These are phyloP conservation scores for Chelon auratus DNA, from an alignment of 2,797 vertebrate species.

Conservation along the genomic window DNA sequence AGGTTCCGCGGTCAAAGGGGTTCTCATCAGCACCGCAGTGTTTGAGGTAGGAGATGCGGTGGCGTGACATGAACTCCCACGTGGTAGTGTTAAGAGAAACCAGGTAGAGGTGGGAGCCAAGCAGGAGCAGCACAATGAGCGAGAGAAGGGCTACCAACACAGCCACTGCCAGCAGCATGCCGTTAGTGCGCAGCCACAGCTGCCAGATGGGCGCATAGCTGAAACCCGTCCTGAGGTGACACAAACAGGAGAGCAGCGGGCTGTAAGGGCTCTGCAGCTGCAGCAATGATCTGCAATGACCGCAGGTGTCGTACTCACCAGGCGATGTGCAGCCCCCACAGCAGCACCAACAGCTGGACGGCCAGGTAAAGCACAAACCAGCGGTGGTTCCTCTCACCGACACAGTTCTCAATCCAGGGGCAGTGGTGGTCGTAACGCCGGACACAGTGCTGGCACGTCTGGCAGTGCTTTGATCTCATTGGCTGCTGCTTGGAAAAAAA, in stretches of 20 bases:
- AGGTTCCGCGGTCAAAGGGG: constrained; percentile 92
- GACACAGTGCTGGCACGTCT: constrained; percentile 91
- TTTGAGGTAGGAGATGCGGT: constrained; percentile 95
- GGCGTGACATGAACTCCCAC: constrained; percentile 96
- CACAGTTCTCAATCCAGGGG: constrained; percentile 97
- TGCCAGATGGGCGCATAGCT: constrained; percentile 80
- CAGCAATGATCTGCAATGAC: background rate
- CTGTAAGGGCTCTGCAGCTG: background rate
- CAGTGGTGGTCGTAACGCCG: constrained; percentile 97
- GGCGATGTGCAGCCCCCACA: constrained; percentile 90
- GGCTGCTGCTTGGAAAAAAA: constrained; percentile 87
- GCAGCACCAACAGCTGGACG: constrained; percentile 88
- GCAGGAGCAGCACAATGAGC: constrained; percentile 86
- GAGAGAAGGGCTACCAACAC: constrained; percentile 83
- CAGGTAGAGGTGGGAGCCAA: constrained; percentile 93
- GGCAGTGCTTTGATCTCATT: constrained; percentile 94
- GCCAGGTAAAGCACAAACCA: constrained; percentile 91
- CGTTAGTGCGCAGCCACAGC: constrained; percentile 87
- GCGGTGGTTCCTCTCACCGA: constrained; percentile 94
- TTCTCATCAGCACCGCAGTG: constrained; percentile 88
- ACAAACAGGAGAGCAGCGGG: background rate
- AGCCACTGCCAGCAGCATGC: constrained; percentile 86
- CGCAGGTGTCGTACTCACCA: constrained; percentile 84
- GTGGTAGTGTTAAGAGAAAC: constrained; percentile 94
- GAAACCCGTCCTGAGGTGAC: constrained; percentile 90